Percentiles rank a stretch among this genome's conserved stretches.
Evolutionary conservation across 1,140 invertebrate species (phyloP).

Genomic region (Homalodisca vitripennis): DNA sequence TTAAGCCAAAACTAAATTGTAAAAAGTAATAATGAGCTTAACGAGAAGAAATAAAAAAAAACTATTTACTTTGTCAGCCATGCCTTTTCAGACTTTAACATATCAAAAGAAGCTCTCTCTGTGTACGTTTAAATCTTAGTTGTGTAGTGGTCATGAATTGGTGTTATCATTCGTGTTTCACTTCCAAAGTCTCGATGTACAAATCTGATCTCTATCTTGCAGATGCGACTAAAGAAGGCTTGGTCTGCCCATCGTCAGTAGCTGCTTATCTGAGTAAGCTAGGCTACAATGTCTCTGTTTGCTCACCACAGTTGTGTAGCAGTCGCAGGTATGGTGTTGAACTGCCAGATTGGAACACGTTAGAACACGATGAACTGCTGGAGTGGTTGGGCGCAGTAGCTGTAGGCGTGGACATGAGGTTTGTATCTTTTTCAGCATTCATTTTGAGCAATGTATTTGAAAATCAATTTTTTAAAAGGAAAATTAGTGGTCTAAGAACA

Average conservation of each 20-base stretch:
- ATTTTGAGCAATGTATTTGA: not conserved
- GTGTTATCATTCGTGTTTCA: too few species aligned
- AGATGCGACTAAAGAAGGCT: constrained; percentile 42
- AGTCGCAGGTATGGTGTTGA: constrained; percentile 46
- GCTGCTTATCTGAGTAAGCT: constrained; percentile 56
- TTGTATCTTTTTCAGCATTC: constrained; percentile 44
- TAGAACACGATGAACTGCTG: constrained; percentile 47
- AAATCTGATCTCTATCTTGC: too few species aligned
- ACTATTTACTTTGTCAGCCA: too few species aligned
- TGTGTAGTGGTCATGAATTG: too few species aligned
- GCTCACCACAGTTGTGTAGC: constrained; percentile 46
- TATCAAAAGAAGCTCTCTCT: too few species aligned
- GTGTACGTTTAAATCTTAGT: too few species aligned
- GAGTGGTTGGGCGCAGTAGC: constrained; percentile 57
- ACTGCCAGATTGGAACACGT: constrained; percentile 44
- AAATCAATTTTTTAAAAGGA: constrained; percentile 24
- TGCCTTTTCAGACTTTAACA: too few species aligned
- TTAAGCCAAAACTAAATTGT: too few species aligned
- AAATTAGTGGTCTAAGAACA: constrained; percentile 14
- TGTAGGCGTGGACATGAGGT: constrained; percentile 48
- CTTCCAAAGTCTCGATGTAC: too few species aligned
- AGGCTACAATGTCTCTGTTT: constrained; percentile 50
- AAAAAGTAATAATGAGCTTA: too few species aligned
- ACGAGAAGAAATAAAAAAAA: too few species aligned
- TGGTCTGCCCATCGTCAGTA: constrained; percentile 59